Base-by-base conservation (phyloP, 1,140 invertebrate genomes). In the Drosophila sturtevanti region DNA sequence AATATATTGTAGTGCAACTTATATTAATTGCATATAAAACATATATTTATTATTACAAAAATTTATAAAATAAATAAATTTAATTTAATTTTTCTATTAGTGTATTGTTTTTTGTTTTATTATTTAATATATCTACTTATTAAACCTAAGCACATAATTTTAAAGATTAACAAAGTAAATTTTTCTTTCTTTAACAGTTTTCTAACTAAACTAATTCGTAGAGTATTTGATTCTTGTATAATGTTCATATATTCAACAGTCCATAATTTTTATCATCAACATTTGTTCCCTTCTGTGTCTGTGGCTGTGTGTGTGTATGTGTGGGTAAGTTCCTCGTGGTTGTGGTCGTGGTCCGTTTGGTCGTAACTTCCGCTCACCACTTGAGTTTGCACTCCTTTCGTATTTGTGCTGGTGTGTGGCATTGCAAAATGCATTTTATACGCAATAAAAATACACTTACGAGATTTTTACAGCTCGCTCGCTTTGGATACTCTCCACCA, bases 371-470 rank as follows among this genome's bases (percentile, higher is more conserved):
- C 79, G 82, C 79, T 82, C 68, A 86, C 75, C 78, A 87, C 81
- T 87, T 79, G 75, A 87, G 72, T 87, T 77, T 85, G 22, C n/a
- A 16, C 24, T 18, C 10, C 7, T 14, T 11, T 11, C 10, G 14
- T 34, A 9, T 34, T 9, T 18, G 54, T 56, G 27, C 10, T 14
- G 7, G 54, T 76, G 72, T 84, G 84, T 87, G 84, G 82, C 79
- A 89, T 66, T 84, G 84, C 82, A 82, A 87, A 87, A 87, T 87
- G 82, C 82, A 87, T 89, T 87, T 87, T 82, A 87, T 87, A 89
- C 69, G 84, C 84, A 87, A 87, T 87, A 87, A 87, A 87, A 87
- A 89, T 89, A 89, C 82, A 84, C 82, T 87, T 87, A 87, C 77
- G 66, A 72, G 59, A 63, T 67, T 89, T 87, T 87, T 89, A 87